Conservation (phyloP, 2,797 vertebrate species). For the Acestrorhynchus altus region DNA sequence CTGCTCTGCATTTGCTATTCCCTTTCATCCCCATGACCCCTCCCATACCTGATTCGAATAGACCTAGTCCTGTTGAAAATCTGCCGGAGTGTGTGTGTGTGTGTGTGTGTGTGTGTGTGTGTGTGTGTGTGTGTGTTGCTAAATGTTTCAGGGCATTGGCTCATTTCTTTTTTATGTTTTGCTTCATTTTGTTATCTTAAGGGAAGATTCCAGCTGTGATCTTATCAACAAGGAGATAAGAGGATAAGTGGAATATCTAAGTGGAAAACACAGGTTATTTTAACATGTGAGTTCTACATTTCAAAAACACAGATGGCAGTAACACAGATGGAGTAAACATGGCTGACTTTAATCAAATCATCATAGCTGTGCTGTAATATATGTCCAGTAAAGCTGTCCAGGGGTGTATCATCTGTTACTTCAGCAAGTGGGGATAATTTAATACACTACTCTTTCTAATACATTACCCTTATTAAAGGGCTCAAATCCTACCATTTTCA, state of each 20-base stretch:
- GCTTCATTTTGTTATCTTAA: neutral
- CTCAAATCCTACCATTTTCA: too few relatives aligned
- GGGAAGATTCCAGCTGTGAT: neutral
- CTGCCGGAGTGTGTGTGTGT: neutral
- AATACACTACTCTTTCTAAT: too few relatives aligned
- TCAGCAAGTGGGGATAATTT: neutral
- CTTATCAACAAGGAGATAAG: neutral
- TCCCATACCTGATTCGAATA: neutral
- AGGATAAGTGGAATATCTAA: slow-evolving; percentile 3
- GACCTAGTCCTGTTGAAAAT: neutral
- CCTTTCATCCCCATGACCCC: neutral
- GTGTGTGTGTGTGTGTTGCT: neutral
- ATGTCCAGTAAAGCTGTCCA: neutral
- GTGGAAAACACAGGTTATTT: neutral
- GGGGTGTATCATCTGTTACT: neutral
- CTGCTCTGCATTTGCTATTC: slow-evolving; percentile 28
- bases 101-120: neutral
- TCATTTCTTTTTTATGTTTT: neutral
- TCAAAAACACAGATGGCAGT: neutral
- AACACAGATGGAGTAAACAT: neutral
- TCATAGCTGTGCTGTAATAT: too few relatives aligned
- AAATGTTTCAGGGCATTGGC: slow-evolving; percentile 2
- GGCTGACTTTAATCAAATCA: too few relatives aligned
- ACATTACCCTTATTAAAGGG: too few relatives aligned
- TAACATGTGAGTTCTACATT: neutral